These are phyloP conservation scores for Propithecus deckenii DNA, from an alignment of 2,797 vertebrate species.

Conservation along the genomic window DNA sequence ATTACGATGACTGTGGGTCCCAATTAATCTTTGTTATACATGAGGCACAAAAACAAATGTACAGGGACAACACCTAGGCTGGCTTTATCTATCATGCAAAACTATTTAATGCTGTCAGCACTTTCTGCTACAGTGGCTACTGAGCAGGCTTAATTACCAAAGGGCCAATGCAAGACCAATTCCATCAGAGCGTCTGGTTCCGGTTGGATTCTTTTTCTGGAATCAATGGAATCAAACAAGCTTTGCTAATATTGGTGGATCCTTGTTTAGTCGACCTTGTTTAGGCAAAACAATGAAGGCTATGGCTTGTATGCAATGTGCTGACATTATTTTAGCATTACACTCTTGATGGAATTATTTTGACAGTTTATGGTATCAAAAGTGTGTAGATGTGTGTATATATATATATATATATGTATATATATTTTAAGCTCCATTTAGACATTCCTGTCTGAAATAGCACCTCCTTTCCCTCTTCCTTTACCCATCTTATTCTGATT, in stretches of 20 bases:
- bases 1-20: neutral
- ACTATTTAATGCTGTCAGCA: neutral
- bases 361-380: neutral
- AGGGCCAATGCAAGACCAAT: neutral
- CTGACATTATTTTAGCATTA: neutral
- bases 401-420: too few relatives aligned
- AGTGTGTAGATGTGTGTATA: too few relatives aligned
- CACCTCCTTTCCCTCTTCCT: neutral
- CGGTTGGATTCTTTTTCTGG: neutral
- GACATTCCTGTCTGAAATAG: neutral
- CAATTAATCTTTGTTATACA: conserved; percentile 14
- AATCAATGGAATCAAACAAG: neutral
- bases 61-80: neutral
- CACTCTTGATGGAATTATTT: neutral
- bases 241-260: neutral
- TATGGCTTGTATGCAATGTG: neutral
- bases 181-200: neutral
- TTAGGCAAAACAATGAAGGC: neutral
- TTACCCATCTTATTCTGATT: neutral
- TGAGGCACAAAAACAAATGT: conserved; percentile 21
- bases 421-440: neutral
- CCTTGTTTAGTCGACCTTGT: neutral
- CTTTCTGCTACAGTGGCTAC: neutral
- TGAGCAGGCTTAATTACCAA: neutral
- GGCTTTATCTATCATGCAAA: neutral